phyloP scores from a whole-genome alignment of 2,888 invertebrate species.

The Rosalia funebris region DNA sequence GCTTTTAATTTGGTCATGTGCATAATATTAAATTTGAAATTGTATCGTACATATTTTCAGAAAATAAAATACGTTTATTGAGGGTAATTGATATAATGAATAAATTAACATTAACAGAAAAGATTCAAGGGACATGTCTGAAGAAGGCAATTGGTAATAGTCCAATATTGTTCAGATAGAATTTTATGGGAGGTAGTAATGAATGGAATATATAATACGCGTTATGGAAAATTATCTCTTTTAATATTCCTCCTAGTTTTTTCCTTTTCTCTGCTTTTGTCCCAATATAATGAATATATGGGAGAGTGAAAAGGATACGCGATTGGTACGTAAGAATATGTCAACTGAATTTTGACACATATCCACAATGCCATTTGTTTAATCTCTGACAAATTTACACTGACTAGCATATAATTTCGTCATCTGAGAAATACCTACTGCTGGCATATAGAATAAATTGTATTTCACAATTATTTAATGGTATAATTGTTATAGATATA shows the following conservation, averaged over 20 bases:
- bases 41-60: conserved; percentile 30
- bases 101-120: not conserved
- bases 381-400: too few relatives aligned
- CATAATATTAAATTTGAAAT: conserved; percentile 32
- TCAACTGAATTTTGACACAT: too few relatives aligned
- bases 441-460: too few relatives aligned
- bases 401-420: too few relatives aligned
- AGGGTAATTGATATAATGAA: not conserved
- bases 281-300: too few relatives aligned
- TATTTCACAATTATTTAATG: too few relatives aligned
- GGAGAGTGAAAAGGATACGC: too few relatives aligned
- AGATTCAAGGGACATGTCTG: not conserved
- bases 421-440: too few relatives aligned
- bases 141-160: not conserved
- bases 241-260: too few relatives aligned
- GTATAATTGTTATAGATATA: too few relatives aligned
- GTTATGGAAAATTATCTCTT: not conserved
- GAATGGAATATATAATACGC: not conserved
- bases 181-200: not conserved
- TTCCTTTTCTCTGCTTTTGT: not conserved
- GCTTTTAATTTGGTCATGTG: conserved; percentile 36
- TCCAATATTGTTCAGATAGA: not conserved
- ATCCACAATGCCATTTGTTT: too few relatives aligned
- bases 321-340: too few relatives aligned
- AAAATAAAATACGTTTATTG: conserved; percentile 8